Evolutionary conservation across 2,797 vertebrate species (phyloP).

Genomic region (Fistularia tabacaria): DNA sequence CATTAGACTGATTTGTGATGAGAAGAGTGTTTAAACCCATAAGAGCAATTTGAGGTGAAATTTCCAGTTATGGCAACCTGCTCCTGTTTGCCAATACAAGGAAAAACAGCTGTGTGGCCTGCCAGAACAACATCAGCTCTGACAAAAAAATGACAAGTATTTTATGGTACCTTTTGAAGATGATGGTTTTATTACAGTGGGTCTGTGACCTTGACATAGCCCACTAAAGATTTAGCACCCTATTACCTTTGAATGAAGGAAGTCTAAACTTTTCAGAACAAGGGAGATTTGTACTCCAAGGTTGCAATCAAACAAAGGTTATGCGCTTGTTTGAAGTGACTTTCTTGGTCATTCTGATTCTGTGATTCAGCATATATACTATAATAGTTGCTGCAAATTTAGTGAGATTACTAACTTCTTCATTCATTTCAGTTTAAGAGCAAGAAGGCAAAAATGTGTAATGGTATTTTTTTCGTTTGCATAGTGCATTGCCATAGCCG

Average conservation of each 20-base stretch:
- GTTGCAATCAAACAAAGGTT: slow-evolving; percentile 34
- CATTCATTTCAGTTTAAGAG: background rate
- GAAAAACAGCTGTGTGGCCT: slow-evolving; percentile 73
- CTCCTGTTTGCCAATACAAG: slow-evolving; percentile 31
- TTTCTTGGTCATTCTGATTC: slow-evolving; percentile 5
- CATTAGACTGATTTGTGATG: background rate
- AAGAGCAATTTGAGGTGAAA: slow-evolving; percentile 8
- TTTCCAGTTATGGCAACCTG: slow-evolving; percentile 35
- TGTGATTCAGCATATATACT: background rate
- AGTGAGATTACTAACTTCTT: background rate
- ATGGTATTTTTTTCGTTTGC: background rate
- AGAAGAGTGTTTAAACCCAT: slow-evolving; percentile 3
- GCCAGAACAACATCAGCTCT: slow-evolving; percentile 53
- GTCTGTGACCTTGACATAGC: slow-evolving; percentile 46
- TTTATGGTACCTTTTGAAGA: slow-evolving; percentile 72
- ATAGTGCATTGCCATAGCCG: slow-evolving; percentile 4
- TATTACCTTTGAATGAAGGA: slow-evolving; percentile 36
- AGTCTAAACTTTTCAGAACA: background rate
- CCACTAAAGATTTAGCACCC: slow-evolving; percentile 66
- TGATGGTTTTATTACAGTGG: slow-evolving; percentile 60
- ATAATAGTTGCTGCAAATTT: background rate
- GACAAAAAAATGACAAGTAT: slow-evolving; percentile 69
- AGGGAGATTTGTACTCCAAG: slow-evolving; percentile 12
- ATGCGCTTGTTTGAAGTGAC: slow-evolving; percentile 5
- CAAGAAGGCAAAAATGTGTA: background rate